Conservation (phyloP, 1,140 invertebrate species). For the Cydia fagiglandana region DNA sequence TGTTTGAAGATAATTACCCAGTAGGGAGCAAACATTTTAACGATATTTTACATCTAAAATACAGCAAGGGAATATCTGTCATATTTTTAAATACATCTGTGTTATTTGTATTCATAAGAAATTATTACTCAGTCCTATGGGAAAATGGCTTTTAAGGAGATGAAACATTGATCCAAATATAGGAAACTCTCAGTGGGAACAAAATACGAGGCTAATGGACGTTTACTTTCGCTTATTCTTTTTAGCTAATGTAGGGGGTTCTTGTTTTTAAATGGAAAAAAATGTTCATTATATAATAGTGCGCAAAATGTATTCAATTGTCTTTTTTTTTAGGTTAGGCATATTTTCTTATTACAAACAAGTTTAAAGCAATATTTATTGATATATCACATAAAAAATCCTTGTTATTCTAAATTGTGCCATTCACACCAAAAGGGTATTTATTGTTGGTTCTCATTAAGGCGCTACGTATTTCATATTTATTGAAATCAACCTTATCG, state of each 20-base stretch:
- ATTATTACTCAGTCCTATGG: constrained; percentile 15
- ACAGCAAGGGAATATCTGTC: constrained; percentile 7
- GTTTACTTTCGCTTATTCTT: constrained; percentile 18
- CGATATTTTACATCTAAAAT: background rate
- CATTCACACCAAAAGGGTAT: too few relatives aligned
- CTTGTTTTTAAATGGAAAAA: background rate
- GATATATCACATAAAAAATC: too few relatives aligned
- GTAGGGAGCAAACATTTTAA: background rate
- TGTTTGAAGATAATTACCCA: too few relatives aligned
- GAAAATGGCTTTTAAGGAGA: constrained; percentile 23
- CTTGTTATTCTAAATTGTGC: too few relatives aligned
- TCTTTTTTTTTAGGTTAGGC: too few relatives aligned
- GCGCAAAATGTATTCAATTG: too few relatives aligned
- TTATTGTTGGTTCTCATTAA: too few relatives aligned
- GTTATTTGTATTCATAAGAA: background rate
- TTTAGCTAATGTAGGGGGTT: background rate
- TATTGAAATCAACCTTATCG: too few relatives aligned
- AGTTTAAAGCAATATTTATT: too few relatives aligned
- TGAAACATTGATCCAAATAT: constrained; percentile 24
- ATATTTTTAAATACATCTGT: background rate
- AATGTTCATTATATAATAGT: too few relatives aligned
- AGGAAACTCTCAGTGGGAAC: constrained; percentile 6
- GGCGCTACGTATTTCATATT: too few relatives aligned
- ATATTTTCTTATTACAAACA: too few relatives aligned
- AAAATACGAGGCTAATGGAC: constrained; percentile 18